Percentiles rank a stretch among this genome's conserved stretches.
phyloP scores from a whole-genome alignment of 2,113 vertebrate genomes.

The Aphyosemion australe region DNA sequence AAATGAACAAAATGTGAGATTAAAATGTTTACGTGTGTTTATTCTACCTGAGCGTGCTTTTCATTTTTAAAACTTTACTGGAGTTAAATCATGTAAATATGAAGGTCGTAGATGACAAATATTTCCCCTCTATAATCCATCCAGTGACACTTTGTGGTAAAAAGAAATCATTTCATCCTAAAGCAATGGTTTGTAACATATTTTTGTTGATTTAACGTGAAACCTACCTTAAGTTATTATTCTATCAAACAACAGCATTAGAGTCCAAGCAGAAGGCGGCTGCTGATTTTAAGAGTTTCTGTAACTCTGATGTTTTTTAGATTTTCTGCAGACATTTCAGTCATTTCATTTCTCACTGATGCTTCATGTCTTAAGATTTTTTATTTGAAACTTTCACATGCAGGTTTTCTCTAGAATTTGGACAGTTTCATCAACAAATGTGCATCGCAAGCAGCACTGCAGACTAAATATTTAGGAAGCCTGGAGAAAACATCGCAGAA shows the following conservation, averaged over 20 bases:
- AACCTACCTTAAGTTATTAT: not conserved
- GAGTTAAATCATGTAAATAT: not conserved
- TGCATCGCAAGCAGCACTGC: not conserved
- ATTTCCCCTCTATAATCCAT: not conserved
- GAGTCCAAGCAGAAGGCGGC: too few species aligned
- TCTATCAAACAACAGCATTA: not conserved
- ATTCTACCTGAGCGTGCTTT: too few species aligned
- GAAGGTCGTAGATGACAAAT: not conserved
- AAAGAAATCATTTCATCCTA: not conserved
- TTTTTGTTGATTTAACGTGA: not conserved
- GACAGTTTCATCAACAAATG: slow-evolving; percentile 22
- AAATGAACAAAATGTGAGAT: too few species aligned
- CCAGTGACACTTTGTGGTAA: not conserved
- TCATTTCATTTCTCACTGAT: not conserved
- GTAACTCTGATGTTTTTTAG: too few species aligned
- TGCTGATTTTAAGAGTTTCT: too few species aligned
- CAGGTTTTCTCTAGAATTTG: slow-evolving; percentile 16
- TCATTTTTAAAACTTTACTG: too few species aligned
- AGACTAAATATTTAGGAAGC: slow-evolving; percentile 47
- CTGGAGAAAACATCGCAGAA: slow-evolving; percentile 22
- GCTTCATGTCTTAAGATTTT: not conserved
- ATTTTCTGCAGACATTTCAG: too few species aligned
- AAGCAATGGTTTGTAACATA: not conserved
- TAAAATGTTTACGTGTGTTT: too few species aligned
- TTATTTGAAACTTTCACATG: not conserved